Base-by-base conservation (phyloP, 2,113 vertebrate genomes). In the Octodon degus region DNA sequence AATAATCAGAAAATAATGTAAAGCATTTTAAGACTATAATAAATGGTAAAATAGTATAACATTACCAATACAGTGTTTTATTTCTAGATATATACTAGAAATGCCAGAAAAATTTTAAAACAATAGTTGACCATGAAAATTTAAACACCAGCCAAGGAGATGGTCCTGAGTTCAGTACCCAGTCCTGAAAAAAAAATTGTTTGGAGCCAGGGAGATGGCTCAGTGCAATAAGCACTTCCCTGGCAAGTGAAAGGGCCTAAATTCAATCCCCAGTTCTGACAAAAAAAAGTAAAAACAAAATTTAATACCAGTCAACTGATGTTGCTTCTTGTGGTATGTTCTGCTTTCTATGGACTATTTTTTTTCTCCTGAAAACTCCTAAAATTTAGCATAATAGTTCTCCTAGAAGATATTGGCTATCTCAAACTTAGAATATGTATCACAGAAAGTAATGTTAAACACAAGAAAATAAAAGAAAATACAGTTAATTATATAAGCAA, bases 281-380 rank as follows among this genome's bases (percentile, higher is more conserved):
- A 43, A 43, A 43, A 43, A 43, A 43, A 43, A 43, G 5, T 43
- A 5, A 43, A 43, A 43, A 43, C 2, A 5, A 43, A 43, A 43
- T 53, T 79, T 81, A 72, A 77, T 16, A 87, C 1, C 16, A 40
- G 3, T 70, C 19, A 93, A 1, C 62, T n/a, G 43, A 74, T 89
- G 7, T 22, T 83, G 6, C 0, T 43, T 2, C 20, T 3, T 72
- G 1, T 27, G 1, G 1, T 17, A 43, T 40, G 1, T 93, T 89
- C 43, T 12, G 6, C 47, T 76, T 70, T 24, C 24, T 5, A 37
- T 43, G 68, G 9, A 43, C 2, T 68, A 12, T 62, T 70, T 81
- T 76, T 5, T 43, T 91, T 76, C 80, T 7, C 9, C 8, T 95
- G 9, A 94, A 79, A 88, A 79, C 40, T 92, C 53, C 5, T 58